These are phyloP conservation scores for Thamnophis sirtalis DNA, from an alignment of 2,113 vertebrate species.

Conservation along the genomic window DNA sequence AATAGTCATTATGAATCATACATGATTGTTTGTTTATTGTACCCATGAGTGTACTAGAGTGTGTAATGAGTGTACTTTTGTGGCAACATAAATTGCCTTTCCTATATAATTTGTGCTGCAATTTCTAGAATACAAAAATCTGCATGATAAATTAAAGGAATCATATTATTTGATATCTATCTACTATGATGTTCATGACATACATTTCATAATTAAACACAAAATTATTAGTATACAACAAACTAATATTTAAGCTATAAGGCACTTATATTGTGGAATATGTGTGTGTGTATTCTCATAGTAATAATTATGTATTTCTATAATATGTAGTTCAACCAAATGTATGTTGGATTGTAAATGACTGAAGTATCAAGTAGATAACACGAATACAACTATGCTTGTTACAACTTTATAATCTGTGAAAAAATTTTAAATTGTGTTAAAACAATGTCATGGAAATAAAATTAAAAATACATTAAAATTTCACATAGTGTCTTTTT, in stretches of 20 bases:
- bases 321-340: background rate
- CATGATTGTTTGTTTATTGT: constrained; percentile 31
- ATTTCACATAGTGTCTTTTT: background rate
- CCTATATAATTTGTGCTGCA: background rate
- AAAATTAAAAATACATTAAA: background rate
- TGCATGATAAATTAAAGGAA: background rate
- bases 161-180: background rate
- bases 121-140: background rate
- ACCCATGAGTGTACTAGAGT: constrained; percentile 6
- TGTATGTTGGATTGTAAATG: background rate
- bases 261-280: background rate
- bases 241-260: background rate
- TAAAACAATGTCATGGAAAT: background rate
- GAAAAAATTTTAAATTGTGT: background rate
- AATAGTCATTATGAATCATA: constrained; percentile 33
- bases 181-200: background rate
- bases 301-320: too few species aligned
- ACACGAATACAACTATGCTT: background rate
- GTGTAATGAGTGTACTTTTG: constrained; percentile 9
- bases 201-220: background rate
- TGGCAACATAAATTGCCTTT: background rate
- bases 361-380: background rate
- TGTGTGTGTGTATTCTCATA: too few species aligned
- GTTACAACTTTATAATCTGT: background rate
- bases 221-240: background rate